These are phyloP conservation scores for Tricholauxania praeusta DNA, from an alignment of 2,888 invertebrate genomes.

Conservation along the genomic window DNA sequence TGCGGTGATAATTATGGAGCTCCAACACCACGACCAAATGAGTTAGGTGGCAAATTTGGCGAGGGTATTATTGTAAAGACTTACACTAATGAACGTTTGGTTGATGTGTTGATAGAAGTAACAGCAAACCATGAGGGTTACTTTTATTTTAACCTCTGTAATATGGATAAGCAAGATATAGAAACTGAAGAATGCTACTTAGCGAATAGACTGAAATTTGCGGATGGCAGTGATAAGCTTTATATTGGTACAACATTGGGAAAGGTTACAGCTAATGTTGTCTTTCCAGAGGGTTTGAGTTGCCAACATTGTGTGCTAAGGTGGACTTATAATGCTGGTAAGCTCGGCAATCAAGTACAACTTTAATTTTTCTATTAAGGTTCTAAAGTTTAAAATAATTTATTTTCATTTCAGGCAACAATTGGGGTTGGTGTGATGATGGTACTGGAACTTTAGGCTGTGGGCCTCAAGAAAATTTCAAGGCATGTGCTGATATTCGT, in stretches of 20 bases:
- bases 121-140: slow-evolving; percentile 70
- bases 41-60: slow-evolving; percentile 71
- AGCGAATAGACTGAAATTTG: slow-evolving; percentile 61
- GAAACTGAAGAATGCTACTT: slow-evolving; percentile 72
- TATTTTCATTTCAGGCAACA: slow-evolving; percentile 62
- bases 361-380: not conserved
- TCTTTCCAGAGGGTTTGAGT: slow-evolving; percentile 67
- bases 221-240: slow-evolving; percentile 56
- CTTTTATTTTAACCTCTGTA: slow-evolving; percentile 70
- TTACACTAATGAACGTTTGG: slow-evolving; percentile 58
- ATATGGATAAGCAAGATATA: slow-evolving; percentile 62
- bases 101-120: slow-evolving; percentile 61
- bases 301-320: slow-evolving; percentile 71
- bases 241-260: slow-evolving; percentile 53
- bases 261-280: slow-evolving; percentile 52
- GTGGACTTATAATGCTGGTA: slow-evolving; percentile 71
- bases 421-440: slow-evolving; percentile 69
- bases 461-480: slow-evolving; percentile 70
- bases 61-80: slow-evolving; percentile 68
- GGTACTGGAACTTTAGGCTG: slow-evolving; percentile 67
- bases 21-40: slow-evolving; percentile 69
- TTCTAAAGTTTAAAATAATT: not conserved
- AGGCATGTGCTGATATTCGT: slow-evolving; percentile 70
- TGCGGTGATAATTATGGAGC: slow-evolving; percentile 71
- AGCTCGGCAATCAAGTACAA: slow-evolving; percentile 1